Evolutionary conservation across 2,888 invertebrate genomes (phyloP), one percentile per base, ranked within the genome.

Genomic region (Apodemia zela): DNA sequence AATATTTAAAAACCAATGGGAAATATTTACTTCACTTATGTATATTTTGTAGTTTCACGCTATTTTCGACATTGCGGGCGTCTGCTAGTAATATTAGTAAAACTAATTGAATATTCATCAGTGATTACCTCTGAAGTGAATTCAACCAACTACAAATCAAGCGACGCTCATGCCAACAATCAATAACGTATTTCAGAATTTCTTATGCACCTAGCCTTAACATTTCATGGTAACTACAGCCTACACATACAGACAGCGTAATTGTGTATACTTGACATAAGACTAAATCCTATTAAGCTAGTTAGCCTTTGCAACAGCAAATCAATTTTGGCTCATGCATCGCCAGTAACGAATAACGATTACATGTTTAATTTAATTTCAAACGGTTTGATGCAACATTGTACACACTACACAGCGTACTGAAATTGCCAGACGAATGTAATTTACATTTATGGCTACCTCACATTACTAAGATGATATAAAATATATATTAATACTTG

Each of bases 231-330:
- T 57, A 57, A 57, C 13, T 18, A 21, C 29, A 29, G 15, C 57
- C 57, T 57, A 54, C 57, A 29, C 57, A 3, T 29, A 29, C 57
- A n/a, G 25, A 57, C 25, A 29, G 15, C 29, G 57, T 57, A 57
- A 57, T 57, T 57, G 57, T 57, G 57, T 57, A 57, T n/a, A 57
- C 29, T 57, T 57, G 57, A 57, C 29, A 29, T 57, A 57, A 57
- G 29, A 57, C 29, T 57, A 57, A 57, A 57, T 29, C 57, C 29
- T 57, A 57, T 57, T 57, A 57, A 57, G 57, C 57, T 25, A 29
- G 57, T 57, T 57, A 57, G 57, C 57, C 57, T 57, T 8, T 57
- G 57, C 29, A 29, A 29, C n/a, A 57, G 57, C 57, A 57, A 29
- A 57, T 57, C 57, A 57, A 57, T 57, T 57, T 57, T 29, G 57